A percentile compares a stretch with the other conserved stretches of the same genome.
Evolutionary conservation across 2,888 invertebrate genomes (phyloP).

Genomic region (Cheiracanthium punctorium): DNA sequence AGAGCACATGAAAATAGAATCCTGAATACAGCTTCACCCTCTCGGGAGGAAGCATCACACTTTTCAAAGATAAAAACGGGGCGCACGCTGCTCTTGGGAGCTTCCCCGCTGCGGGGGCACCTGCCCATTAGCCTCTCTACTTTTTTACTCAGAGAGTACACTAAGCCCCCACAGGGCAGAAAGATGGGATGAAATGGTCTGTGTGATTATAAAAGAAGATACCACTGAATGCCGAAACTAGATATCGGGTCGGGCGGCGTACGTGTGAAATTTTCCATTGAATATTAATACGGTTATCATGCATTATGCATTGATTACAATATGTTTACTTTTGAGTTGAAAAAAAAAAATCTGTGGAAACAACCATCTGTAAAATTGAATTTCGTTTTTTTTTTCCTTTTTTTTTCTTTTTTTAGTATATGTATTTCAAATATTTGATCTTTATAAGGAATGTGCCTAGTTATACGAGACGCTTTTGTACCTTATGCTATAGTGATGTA

Average conservation of each 20-base stretch:
- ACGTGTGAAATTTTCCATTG: constrained; percentile 1
- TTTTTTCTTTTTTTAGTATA: too few species aligned
- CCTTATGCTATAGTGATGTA: not conserved
- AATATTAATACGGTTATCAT: constrained; percentile 10
- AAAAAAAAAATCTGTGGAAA: not conserved
- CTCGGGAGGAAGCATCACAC: not conserved
- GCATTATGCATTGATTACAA: constrained; percentile 10
- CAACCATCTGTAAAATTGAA: too few species aligned
- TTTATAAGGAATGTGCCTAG: not conserved
- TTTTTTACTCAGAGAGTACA: constrained; percentile 11
- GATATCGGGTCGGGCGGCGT: not conserved
- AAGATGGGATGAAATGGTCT: constrained; percentile 48
- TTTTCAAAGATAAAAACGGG: constrained; percentile 20
- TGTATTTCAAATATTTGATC: not conserved
- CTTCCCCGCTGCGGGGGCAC: constrained; percentile 26
- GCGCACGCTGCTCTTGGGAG: constrained; percentile 9
- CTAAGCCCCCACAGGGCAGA: constrained; percentile 18
- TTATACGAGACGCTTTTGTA: not conserved
- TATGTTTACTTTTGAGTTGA: not conserved
- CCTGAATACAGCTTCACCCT: not conserved
- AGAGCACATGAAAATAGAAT: constrained; percentile 6
- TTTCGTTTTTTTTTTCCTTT: not conserved
- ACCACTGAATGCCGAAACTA: constrained; percentile 17
- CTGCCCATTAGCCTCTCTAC: constrained; percentile 42
- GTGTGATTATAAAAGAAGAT: constrained; percentile 41